Conservation (phyloP, 2,113 vertebrate species). For the Microcebus griseorufus region DNA sequence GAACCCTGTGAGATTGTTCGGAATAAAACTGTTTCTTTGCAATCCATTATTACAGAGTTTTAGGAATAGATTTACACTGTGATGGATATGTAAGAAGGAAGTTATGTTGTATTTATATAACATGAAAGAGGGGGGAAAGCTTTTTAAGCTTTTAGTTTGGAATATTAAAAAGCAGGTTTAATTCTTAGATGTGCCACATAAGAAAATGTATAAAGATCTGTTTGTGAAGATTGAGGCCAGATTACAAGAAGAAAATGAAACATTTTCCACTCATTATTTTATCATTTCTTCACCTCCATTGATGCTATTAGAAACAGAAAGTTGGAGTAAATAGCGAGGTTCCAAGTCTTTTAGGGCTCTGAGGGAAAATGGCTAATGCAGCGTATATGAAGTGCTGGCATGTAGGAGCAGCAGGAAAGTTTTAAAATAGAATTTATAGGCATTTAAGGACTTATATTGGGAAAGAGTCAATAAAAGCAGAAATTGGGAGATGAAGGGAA, state of each 20-base stretch:
- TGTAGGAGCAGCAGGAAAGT: background rate
- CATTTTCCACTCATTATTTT: constrained; percentile 21
- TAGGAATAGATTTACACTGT: background rate
- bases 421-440: constrained; percentile 7
- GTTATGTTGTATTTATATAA: background rate
- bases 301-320: constrained; percentile 3
- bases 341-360: background rate
- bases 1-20: background rate
- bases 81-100: background rate
- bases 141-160: background rate
- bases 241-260: constrained; percentile 43
- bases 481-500: constrained; percentile 15
- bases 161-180: constrained; percentile 18
- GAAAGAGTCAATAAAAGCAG: constrained; percentile 42
- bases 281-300: background rate
- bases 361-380: background rate
- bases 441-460: constrained; percentile 21
- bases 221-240: constrained; percentile 26
- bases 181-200: background rate
- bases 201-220: constrained; percentile 19
- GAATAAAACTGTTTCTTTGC: background rate
- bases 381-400: background rate
- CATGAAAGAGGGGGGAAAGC: background rate
- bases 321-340: background rate
- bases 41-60: background rate